A percentile compares a stretch with the other conserved stretches of the same genome.
Conservation (phyloP, 1,140 invertebrate species). For the Archegozetes longisetosus region DNA sequence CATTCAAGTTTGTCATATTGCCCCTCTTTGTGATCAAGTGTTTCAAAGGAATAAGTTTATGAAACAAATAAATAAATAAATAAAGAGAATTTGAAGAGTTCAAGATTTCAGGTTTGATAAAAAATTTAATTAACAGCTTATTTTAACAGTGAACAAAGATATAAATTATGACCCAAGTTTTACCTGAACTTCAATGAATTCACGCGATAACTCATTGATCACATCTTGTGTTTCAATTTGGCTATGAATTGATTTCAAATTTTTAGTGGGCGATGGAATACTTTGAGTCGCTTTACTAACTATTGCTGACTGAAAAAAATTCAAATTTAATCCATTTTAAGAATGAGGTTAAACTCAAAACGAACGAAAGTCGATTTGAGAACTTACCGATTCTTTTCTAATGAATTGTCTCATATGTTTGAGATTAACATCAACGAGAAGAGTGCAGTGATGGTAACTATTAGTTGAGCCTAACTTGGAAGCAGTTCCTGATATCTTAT, state of each 20-base stretch:
- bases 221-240: constrained; percentile 44
- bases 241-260: constrained; percentile 51
- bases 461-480: constrained; percentile 65
- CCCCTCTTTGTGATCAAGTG: no score
- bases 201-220: constrained; percentile 38
- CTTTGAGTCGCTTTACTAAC: constrained; percentile 65
- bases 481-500: constrained; percentile 72
- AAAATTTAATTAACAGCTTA: no score
- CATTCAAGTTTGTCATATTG: no score
- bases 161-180: no score
- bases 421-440: constrained; percentile 68
- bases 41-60: no score
- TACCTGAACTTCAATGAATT: constrained; percentile 51
- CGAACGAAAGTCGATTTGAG: constrained; percentile 12
- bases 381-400: constrained; percentile 24
- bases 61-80: constrained; percentile 72
- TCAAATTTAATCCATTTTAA: constrained; percentile 17
- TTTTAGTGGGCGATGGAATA: constrained; percentile 55
- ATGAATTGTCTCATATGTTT: constrained; percentile 37
- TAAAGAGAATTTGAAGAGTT: no score
- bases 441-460: constrained; percentile 86
- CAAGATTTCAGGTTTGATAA: no score
- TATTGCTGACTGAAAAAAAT: constrained; percentile 38
- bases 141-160: no score
- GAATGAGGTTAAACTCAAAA: constrained; percentile 14